Evolutionary conservation across 2,888 invertebrate species (phyloP), one percentile per base, ranked within the genome.

Genomic region (Crematogaster levior): DNA sequence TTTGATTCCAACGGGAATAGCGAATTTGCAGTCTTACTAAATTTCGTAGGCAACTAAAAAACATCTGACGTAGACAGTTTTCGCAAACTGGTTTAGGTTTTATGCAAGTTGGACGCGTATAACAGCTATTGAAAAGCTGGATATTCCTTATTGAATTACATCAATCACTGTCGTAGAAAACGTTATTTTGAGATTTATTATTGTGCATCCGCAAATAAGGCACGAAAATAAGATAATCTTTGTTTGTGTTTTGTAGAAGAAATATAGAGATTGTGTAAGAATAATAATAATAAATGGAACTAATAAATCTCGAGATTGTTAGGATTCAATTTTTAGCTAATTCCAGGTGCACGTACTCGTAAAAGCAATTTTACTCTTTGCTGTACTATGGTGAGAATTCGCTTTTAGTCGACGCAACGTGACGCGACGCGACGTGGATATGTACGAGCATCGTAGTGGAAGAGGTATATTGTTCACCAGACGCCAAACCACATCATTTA

Each of bases 361-460:
- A 82, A 82, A 84, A 86, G 82, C 73, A 82, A 51, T 80, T 68
- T 27, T 46, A 68, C 66, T 70, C 43, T 46, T 43, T 61, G 53
- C 66, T 21, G 40, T 27, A 15, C 72, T 48, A 37, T 82, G 82
- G 82, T 53, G 84, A 84, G 87, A 86, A 86, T 82, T 84, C 70
- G 73, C 82, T 81, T 86, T 84, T 83, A 81, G 79, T 10, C 18
- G 34, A 24, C 34, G 34, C 68, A 48, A 34, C 34, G 51, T 51
- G 70, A 65, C 66, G 12, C 10, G 74, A 48, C 37, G 74, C 53
- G 27, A 18, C 15, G 15, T n/a, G n/a, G n/a, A 53, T 70, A 27
- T 53, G 34, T 24, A 53, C 37, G 53, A 21, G 37, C 37, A 70
- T 37, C n/a, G 21, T 79, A 72, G 60, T 74, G 58, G 56, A 74